Percentiles rank a stretch among this genome's conserved stretches.
These are phyloP conservation scores for Eristalis pertinax DNA, from an alignment of 2,888 invertebrate species.

Conservation along the genomic window DNA sequence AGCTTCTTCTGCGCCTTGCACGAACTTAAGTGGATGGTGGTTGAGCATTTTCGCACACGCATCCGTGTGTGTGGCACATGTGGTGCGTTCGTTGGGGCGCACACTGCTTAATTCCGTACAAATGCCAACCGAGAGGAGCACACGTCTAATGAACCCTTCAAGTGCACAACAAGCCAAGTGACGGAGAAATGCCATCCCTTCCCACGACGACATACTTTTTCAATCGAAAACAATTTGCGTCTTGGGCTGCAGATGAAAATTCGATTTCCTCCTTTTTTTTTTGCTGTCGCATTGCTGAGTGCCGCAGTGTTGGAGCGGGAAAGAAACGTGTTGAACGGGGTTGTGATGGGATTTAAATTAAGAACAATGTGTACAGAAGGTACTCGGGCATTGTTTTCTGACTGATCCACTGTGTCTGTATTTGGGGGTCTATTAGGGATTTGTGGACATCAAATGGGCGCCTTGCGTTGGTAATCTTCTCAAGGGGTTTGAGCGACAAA, in stretches of 20 bases:
- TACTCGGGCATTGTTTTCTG: neutral
- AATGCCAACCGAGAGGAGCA: slow-evolving; percentile 27
- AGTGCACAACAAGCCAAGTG: slow-evolving; percentile 54
- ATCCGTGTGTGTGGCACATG: slow-evolving; percentile 10
- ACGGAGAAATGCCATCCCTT: neutral
- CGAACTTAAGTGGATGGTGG: slow-evolving; percentile 43
- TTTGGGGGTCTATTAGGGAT: too few relatives aligned
- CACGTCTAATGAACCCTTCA: slow-evolving; percentile 66
- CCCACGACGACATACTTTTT: slow-evolving; percentile 60
- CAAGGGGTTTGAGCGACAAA: too few relatives aligned
- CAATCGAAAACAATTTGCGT: slow-evolving; percentile 69
- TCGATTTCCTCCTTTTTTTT: slow-evolving; percentile 48
- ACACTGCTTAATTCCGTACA: slow-evolving; percentile 42
- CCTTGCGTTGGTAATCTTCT: too few relatives aligned
- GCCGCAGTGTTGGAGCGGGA: neutral
- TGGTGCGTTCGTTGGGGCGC: slow-evolving; percentile 29
- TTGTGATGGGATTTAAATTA: neutral
- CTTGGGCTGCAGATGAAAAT: slow-evolving; percentile 62
- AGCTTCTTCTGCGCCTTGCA: slow-evolving; percentile 8
- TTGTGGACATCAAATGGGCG: too few relatives aligned
- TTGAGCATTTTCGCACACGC: slow-evolving; percentile 33
- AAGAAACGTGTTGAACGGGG: slow-evolving; percentile 3
- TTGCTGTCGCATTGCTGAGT: neutral
- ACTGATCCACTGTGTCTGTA: neutral
- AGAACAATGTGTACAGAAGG: neutral